Evolutionary conservation across 92 coral and sea anemone genomes (phyloP), one percentile per base, ranked within the genome.

Genomic region (Phenganax marumi): DNA sequence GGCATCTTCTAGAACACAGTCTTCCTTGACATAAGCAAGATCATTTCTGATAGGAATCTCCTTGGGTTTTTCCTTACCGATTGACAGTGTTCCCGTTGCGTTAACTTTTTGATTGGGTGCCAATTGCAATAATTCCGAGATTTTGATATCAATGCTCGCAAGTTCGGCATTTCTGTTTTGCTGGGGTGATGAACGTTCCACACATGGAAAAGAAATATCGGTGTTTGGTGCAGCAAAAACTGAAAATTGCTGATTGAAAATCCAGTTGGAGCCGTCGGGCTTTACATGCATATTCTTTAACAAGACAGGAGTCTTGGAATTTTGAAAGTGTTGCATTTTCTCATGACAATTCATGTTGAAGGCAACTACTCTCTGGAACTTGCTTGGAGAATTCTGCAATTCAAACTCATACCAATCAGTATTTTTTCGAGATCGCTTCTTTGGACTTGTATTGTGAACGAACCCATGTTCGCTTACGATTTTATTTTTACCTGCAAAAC

Each of bases 1-100:
- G 60, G 60, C 11, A n/a, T 54, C 60, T 54, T 54, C 60, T n/a
- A 54, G n/a, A n/a, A 54, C 60, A 54, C 60, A 54, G 60, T 54
- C 60, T 54, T 54, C 60, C 17, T 54, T 54, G n/a, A 54, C 60
- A 54, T n/a, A 10, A 54, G n/a, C 60, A 54, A n/a, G 10, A n/a
- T n/a, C 60, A 54, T 54, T n/a, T n/a, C 17, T 54, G 10, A n/a
- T 54, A 10, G 60, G 60, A 10, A 54, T n/a, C 17, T 54, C 11
- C 60, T 54, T 54, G 11, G 60, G 60, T 10, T 54, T n/a, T 54
- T 54, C 60, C 10, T 54, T 54, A 54, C 60, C 60, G 11, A 54
- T 10, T 54, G 60, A 54, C 17, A 54, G 60, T 10, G 60, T 54
- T 10, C 11, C 60, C 60, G n/a, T n/a, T 54, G n/a, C 60, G 10